Percentiles rank a stretch among this genome's conserved stretches.
These are phyloP conservation scores for Cyanoderma ruficeps DNA, from an alignment of 2,113 vertebrate genomes.

Conservation along the genomic window DNA sequence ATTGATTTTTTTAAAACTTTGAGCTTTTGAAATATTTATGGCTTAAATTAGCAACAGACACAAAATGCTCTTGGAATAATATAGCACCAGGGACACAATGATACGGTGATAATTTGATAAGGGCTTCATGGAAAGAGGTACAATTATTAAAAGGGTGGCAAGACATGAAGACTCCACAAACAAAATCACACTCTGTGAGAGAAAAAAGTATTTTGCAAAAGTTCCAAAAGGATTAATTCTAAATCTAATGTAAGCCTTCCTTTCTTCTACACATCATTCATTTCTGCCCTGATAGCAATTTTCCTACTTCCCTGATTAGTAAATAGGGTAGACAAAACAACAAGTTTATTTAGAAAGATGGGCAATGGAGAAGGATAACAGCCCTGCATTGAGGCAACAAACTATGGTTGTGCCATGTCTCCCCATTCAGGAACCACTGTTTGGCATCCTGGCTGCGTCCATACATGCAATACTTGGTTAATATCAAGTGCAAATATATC, in stretches of 20 bases:
- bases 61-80: background rate
- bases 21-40: conserved; percentile 4
- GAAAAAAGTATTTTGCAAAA: background rate
- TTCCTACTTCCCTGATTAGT: background rate
- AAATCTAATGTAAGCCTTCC: background rate
- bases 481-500: background rate
- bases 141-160: background rate
- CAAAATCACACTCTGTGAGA: background rate
- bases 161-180: background rate
- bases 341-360: background rate
- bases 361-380: background rate
- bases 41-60: background rate
- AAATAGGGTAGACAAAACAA: background rate
- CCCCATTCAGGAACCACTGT: background rate
- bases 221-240: background rate
- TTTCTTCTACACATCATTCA: background rate
- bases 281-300: background rate
- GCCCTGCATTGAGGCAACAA: background rate
- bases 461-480: background rate
- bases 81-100: background rate
- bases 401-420: background rate
- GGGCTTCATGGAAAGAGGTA: background rate
- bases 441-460: background rate
- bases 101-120: background rate
- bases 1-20: background rate